Evolutionary conservation across 2,113 vertebrate genomes (phyloP), one percentile per base, ranked within the genome.

Genomic region (Gymnarchus niloticus): DNA sequence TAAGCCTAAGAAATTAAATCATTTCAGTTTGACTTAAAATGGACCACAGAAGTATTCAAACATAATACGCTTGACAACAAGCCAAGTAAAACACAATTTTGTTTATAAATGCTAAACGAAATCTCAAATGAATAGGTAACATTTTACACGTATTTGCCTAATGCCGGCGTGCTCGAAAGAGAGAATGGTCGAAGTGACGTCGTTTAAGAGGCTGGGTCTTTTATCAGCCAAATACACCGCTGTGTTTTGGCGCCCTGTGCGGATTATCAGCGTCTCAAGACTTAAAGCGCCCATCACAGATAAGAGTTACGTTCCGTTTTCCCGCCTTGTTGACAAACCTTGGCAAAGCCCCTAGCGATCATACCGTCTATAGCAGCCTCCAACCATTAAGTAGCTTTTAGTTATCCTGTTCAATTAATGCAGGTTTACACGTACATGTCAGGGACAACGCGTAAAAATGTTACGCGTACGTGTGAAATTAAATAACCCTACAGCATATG

Each of bases 191-290:
- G 49, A 44, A 0, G 41, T 46, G 33, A 44, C 73, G 19, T 77
- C 21, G 7, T 9, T 17, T 23, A 21, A 21, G 19, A 48, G 41
- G 37, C 44, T 12, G 10, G 85, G 90, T 88, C 91, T 87, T 90
- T 94, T 94, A 95, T 95, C 94, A 90, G 0, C 33, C 37, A 0
- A 0, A 81, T 41, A 87, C 93, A 93, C 88, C 49, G 86, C 41
- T 84, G 9, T 87, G 91, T 88, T 90, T 92, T 88, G 87, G 88
- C 81, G 86, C 87, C 86, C 84, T 65, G 61, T 59, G 86, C 52
- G 56, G 69, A 21, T 88, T 94, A 95, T 95, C 94, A 78, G 88
- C 49, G 51, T 83, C 49, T 84, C 91, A 88, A 87, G 85, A 87
- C 25, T n/a, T 23, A 37, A 69, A 52, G 85, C 89, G 86, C 87